Conservation (phyloP, 2,888 invertebrate species). For the Drosophila lutescens region DNA sequence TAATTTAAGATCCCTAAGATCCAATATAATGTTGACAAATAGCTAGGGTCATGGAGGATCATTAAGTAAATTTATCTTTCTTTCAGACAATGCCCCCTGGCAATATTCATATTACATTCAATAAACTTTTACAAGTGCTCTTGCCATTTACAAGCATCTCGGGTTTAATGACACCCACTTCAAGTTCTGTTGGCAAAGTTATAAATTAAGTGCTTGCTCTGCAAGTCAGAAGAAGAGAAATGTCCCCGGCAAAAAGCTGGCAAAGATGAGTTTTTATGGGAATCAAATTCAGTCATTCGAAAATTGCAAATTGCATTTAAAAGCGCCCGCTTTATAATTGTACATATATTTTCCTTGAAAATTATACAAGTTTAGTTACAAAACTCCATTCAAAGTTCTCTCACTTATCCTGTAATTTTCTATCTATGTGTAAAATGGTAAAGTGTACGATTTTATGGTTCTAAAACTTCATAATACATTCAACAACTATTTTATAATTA, state of each 20-base stretch:
- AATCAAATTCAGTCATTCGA: constrained; percentile 7
- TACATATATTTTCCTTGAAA: constrained; percentile 1
- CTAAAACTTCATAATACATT: neutral
- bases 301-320: constrained; percentile 1
- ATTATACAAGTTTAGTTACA: constrained; percentile 1
- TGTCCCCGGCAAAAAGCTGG: constrained; percentile 16
- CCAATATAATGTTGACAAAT: too few relatives aligned
- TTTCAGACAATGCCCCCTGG: neutral
- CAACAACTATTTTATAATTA: neutral
- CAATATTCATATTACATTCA: constrained; percentile 23
- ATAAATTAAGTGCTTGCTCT: constrained; percentile 10
- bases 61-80: neutral
- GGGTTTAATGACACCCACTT: constrained; percentile 28
- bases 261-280: constrained; percentile 1
- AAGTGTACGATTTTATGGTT: neutral
- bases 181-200: constrained; percentile 17
- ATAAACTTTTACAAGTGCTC: constrained; percentile 31
- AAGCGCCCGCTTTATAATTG: neutral
- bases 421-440: neutral
- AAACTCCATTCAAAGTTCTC: neutral
- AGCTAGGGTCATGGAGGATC: neutral
- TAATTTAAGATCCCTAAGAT: too few relatives aligned
- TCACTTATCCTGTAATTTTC: neutral
- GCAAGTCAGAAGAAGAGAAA: constrained; percentile 11
- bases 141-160: constrained; percentile 16